These are phyloP conservation scores for Protomyctophum bolini DNA, from an alignment of 2,113 vertebrate species.

Conservation along the genomic window DNA sequence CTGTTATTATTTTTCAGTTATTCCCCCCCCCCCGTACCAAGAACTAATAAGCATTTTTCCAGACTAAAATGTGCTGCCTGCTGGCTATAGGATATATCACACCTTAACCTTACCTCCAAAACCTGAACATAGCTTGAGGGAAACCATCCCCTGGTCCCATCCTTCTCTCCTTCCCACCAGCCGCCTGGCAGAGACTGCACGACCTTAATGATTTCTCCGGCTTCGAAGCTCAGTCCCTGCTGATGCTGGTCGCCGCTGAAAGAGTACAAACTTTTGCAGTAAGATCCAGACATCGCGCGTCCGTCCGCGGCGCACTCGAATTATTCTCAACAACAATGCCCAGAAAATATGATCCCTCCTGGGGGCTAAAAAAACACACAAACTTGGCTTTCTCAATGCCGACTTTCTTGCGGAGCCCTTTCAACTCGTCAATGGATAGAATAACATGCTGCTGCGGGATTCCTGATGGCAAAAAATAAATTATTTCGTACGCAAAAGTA, in stretches of 20 bases:
- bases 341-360: not conserved
- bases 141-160: constrained; percentile 92
- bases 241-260: constrained; percentile 91
- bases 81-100: too few relatives aligned
- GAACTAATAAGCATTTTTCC: too few relatives aligned
- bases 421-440: not conserved
- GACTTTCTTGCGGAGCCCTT: not conserved
- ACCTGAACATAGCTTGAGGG: constrained; percentile 94
- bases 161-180: constrained; percentile 98
- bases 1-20: not conserved
- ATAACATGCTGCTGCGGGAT: not conserved
- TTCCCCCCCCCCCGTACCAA: not conserved
- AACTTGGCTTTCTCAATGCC: not conserved
- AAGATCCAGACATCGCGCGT: constrained; percentile 76
- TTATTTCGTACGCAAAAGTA: not conserved
- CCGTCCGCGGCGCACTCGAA: not conserved
- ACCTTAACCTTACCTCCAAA: constrained; percentile 84
- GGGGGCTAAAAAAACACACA: not conserved
- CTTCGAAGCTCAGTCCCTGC: constrained; percentile 89
- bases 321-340: not conserved
- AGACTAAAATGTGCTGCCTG: too few relatives aligned
- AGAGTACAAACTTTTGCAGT: constrained; percentile 89
- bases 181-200: constrained; percentile 89
- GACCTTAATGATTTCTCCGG: constrained; percentile 89
- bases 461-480: too few relatives aligned